Base-by-base conservation (phyloP, 2,888 invertebrate species). In the Gonocerus acuteangulatus region DNA sequence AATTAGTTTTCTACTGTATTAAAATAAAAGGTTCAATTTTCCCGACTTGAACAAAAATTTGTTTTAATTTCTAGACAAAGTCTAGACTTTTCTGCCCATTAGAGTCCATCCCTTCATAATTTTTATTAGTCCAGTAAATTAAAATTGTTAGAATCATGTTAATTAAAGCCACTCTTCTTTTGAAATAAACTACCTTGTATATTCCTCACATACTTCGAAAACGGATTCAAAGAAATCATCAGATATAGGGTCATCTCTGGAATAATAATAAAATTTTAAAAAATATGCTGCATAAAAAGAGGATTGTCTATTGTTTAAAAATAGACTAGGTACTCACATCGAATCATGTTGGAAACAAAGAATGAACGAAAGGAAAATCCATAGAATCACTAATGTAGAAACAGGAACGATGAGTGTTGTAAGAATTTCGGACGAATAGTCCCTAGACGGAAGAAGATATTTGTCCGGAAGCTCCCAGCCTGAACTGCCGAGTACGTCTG, bases 291-390 rank as follows among this genome's bases (percentile, higher is more conserved):
- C n/a, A 51, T 16, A 36, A 9, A 16, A 36, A 54, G 22, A 44
- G 42, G 51, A 27, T 15, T 11, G 15, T 13, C 13, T 36, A 13
- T 9, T 36, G 36, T 36, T 11, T 9, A 11, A 36, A 13, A 36
- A 36, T 36, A 9, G 11, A 36, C 36, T 9, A 9, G 6, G 21
- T 32, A 57, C 87, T 87, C 74, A 89, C 88, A 86, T 78, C 71
- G 85, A 83, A 66, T 85, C 85, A 69, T 87, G 84, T 67, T 87
- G 83, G 67, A 88, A 83, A 73, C 89, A 89, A 11, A 89, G 76
- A 0, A 86, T 82, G 1, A 85, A 80, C 0, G 87, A 85, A 1
- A 89, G 72, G 6, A 86, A 77, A 2, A 84, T 78, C 1, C 84
- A 78, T 1, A 87, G 74, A 16, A 87, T 71, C 47, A 87, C 73